A percentile compares a stretch with the other conserved stretches of the same genome.
phyloP scores from a whole-genome alignment of 2,888 invertebrate genomes.

The Panzeria rudis region DNA sequence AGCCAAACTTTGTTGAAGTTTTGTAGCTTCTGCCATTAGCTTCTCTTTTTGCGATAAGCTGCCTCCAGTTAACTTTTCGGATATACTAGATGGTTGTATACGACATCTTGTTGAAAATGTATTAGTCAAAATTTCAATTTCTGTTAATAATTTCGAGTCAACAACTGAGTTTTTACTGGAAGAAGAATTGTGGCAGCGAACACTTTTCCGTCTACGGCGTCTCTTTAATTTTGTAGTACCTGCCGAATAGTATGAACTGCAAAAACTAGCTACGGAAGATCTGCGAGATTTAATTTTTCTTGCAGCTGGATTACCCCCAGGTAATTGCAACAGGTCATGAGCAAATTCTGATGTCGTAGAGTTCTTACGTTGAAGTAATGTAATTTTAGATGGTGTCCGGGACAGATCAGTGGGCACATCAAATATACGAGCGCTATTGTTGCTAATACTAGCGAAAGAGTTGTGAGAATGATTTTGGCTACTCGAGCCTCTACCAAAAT shows the following conservation, averaged over 20 bases:
- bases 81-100: slow-evolving; percentile 78
- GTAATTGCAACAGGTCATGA: slow-evolving; percentile 72
- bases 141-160: slow-evolving; percentile 85
- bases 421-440: slow-evolving; percentile 56
- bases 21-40: slow-evolving; percentile 84
- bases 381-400: slow-evolving; percentile 56
- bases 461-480: slow-evolving; percentile 54
- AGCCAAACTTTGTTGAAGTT: slow-evolving; percentile 76
- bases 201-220: slow-evolving; percentile 80
- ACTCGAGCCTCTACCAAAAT: slow-evolving; percentile 78
- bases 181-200: slow-evolving; percentile 76
- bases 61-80: slow-evolving; percentile 60
- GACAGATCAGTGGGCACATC: slow-evolving; percentile 52
- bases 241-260: slow-evolving; percentile 82
- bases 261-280: slow-evolving; percentile 82
- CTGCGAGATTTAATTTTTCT: slow-evolving; percentile 82
- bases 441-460: slow-evolving; percentile 65
- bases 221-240: slow-evolving; percentile 80
- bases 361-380: slow-evolving; percentile 77
- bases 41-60: slow-evolving; percentile 78
- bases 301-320: slow-evolving; percentile 67
- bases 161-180: slow-evolving; percentile 78
- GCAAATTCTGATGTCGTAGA: slow-evolving; percentile 75
- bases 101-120: slow-evolving; percentile 85
- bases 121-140: slow-evolving; percentile 86